These are phyloP conservation scores for Epinephelus lanceolatus DNA, from an alignment of 2,113 vertebrate species.

Conservation along the genomic window DNA sequence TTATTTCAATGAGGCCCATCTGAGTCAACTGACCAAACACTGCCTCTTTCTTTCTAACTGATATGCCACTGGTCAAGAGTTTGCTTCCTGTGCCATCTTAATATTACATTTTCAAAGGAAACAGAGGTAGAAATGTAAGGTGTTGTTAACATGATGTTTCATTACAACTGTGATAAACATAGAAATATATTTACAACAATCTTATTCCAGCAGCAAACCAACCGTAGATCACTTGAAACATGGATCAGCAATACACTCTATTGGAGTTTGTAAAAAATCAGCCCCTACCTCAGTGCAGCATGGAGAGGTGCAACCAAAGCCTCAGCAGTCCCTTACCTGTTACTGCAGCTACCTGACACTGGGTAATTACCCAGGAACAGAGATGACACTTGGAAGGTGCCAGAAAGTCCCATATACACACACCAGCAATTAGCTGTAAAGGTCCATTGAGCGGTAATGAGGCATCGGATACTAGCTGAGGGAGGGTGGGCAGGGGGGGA, in stretches of 20 bases:
- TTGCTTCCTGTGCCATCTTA: not conserved
- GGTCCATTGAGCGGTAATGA: conserved; percentile 65
- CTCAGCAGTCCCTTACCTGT: conserved; percentile 43
- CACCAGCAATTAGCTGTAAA: conserved; percentile 64
- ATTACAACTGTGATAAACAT: not conserved
- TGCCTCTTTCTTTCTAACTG: not conserved
- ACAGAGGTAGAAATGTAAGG: not conserved
- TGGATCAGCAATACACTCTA: not conserved
- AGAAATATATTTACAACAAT: too few relatives aligned
- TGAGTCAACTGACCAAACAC: not conserved
- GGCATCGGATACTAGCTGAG: conserved; percentile 27
- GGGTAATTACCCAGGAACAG: conserved; percentile 68
- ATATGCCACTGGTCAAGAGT: not conserved
- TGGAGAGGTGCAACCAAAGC: conserved; percentile 7
- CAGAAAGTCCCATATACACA: conserved; percentile 60
- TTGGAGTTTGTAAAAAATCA: not conserved
- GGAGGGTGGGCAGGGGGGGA: not conserved
- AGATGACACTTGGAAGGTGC: conserved; percentile 38
- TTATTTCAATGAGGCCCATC: not conserved
- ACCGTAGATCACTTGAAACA: not conserved
- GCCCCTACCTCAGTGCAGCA: not conserved
- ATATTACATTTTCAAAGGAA: not conserved
- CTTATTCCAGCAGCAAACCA: not conserved
- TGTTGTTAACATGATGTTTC: not conserved
- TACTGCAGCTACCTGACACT: conserved; percentile 44